These are phyloP conservation scores for Acipenser ruthenus DNA, from an alignment of 2,797 vertebrate species.

Conservation along the genomic window DNA sequence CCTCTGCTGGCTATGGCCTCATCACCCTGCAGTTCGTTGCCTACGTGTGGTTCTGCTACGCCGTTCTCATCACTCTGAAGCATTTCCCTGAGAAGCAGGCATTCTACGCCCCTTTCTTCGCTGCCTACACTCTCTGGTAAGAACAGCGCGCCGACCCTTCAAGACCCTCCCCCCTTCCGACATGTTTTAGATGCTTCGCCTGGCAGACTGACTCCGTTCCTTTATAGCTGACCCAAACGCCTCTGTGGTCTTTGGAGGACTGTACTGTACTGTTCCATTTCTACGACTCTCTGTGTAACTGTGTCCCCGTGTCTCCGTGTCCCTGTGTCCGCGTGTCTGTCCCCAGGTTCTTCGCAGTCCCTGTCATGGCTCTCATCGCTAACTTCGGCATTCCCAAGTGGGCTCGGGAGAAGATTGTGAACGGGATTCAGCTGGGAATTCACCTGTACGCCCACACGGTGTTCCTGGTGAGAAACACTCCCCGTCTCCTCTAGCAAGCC, in stretches of 20 bases:
- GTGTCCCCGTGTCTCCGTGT: too few species aligned
- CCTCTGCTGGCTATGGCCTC: slow-evolving; percentile 80
- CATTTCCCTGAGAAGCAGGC: slow-evolving; percentile 84
- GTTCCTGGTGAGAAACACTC: slow-evolving; percentile 65
- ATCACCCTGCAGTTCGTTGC: slow-evolving; percentile 83
- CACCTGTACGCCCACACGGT: slow-evolving; percentile 84
- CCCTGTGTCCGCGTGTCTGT: slow-evolving; percentile 18
- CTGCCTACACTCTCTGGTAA: slow-evolving; percentile 86
- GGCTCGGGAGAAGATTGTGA: slow-evolving; percentile 91
- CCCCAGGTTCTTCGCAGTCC: slow-evolving; percentile 84
- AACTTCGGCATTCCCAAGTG: slow-evolving; percentile 89
- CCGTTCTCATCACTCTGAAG: slow-evolving; percentile 80
- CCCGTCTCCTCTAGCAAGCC: too few species aligned
- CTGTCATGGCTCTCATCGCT: slow-evolving; percentile 82
- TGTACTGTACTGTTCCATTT: slow-evolving; percentile 22
- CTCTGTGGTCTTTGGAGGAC: too few species aligned
- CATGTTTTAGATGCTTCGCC: too few species aligned
- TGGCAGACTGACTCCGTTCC: too few species aligned
- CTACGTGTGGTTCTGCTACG: slow-evolving; percentile 88
- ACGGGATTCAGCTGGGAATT: slow-evolving; percentile 85
- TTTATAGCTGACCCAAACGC: too few species aligned
- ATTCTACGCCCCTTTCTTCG: slow-evolving; percentile 90
- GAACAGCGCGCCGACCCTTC: slow-evolving; percentile 24
- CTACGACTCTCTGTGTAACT: slow-evolving; percentile 22
- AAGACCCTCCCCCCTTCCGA: too few species aligned